These are phyloP conservation scores for Julus scandinavius DNA, from an alignment of 2,888 invertebrate genomes.

Conservation along the genomic window DNA sequence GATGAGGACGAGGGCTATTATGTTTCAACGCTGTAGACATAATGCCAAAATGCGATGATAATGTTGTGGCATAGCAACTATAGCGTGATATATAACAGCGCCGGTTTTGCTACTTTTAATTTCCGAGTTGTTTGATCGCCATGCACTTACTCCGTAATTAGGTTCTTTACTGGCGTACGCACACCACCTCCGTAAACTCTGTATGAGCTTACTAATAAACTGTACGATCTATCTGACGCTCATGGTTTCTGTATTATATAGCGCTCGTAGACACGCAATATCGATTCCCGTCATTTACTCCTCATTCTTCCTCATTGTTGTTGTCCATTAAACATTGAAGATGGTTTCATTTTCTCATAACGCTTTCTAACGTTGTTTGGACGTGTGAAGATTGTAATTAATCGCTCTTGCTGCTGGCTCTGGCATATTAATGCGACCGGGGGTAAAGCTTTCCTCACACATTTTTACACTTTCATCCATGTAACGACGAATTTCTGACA, in stretches of 20 bases:
- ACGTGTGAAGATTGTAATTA: constrained; percentile 29
- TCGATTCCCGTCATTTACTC: constrained; percentile 32
- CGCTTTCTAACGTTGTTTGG: constrained; percentile 30
- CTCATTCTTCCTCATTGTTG: constrained; percentile 27
- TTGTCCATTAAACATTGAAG: constrained; percentile 39
- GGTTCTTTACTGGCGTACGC: constrained; percentile 11
- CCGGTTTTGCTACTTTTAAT: constrained; percentile 10
- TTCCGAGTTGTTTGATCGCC: neutral
- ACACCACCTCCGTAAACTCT: constrained; percentile 12
- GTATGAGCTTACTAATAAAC: constrained; percentile 22
- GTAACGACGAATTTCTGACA: neutral
- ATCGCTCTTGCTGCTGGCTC: neutral
- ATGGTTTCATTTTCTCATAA: constrained; percentile 42
- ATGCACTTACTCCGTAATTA: constrained; percentile 26
- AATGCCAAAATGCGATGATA: neutral
- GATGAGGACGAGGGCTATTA: too few relatives aligned
- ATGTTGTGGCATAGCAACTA: neutral
- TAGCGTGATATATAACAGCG: neutral
- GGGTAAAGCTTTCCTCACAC: neutral
- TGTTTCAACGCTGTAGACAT: neutral
- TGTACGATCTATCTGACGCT: neutral
- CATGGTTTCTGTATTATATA: neutral
- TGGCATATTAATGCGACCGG: neutral
- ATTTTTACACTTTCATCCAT: too few relatives aligned
- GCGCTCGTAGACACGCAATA: neutral